A percentile compares a stretch with the other conserved stretches of the same genome.
These are phyloP conservation scores for Lithosia quadra DNA, from an alignment of 2,888 invertebrate species.

Conservation along the genomic window DNA sequence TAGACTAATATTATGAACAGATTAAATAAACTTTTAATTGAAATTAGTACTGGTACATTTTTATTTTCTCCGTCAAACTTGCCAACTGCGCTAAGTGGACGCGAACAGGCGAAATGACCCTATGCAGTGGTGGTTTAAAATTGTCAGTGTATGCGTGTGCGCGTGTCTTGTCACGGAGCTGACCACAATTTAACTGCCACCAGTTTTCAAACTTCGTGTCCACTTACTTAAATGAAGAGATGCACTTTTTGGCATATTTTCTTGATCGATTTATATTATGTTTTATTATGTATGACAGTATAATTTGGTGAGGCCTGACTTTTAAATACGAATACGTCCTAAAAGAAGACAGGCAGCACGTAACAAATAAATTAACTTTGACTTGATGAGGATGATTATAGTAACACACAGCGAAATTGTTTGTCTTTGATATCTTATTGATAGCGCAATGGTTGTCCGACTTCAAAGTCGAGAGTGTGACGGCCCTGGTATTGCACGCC, in stretches of 20 bases:
- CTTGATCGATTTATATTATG: background rate
- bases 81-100: no score
- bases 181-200: constrained; percentile 28
- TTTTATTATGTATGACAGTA: background rate
- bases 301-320: background rate
- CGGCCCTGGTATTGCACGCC: no score
- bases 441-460: no score
- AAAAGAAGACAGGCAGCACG: constrained; percentile 3
- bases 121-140: background rate
- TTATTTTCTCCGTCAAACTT: no score
- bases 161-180: constrained; percentile 30
- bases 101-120: no score
- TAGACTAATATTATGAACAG: no score
- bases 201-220: constrained; percentile 14
- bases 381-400: background rate
- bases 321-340: constrained; percentile 4
- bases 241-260: constrained; percentile 5
- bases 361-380: constrained; percentile 2
- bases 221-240: constrained; percentile 13
- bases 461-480: no score
- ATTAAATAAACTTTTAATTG: no score
- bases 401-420: no score
- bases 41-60: no score
- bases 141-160: constrained; percentile 18
- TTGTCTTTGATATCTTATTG: no score